Conservation (phyloP, 1,140 invertebrate genomes). For the Hydropsyche tenuis region DNA sequence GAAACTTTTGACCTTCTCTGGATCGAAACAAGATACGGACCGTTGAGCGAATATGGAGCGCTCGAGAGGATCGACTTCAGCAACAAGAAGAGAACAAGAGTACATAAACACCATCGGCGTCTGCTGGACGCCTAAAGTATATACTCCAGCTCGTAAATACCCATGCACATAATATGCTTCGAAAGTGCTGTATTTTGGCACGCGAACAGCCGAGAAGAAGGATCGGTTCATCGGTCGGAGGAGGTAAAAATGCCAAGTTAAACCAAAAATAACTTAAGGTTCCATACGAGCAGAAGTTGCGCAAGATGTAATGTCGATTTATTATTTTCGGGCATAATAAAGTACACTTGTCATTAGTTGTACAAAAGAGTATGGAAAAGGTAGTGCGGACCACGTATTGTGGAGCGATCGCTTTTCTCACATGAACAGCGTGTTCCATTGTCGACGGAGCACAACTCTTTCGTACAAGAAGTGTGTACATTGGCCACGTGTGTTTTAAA, state of each 20-base stretch:
- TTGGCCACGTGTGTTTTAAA: conserved; percentile 27
- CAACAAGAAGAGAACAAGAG: neutral
- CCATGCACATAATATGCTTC: neutral
- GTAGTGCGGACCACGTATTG: conserved; percentile 22
- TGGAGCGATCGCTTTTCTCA: conserved; percentile 10
- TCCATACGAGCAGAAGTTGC: no score
- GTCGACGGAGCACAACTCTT: neutral
- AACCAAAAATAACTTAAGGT: no score
- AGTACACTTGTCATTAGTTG: conserved; percentile 35
- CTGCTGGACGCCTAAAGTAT: neutral
- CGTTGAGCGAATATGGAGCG: no score
- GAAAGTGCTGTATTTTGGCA: neutral
- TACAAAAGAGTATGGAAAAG: conserved; percentile 19
- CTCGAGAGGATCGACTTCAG: no score
- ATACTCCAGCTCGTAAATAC: neutral
- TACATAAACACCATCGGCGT: conserved; percentile 2
- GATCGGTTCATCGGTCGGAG: no score
- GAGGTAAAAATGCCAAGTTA: no score
- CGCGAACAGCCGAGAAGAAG: no score
- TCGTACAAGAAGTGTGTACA: no score
- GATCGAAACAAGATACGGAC: no score
- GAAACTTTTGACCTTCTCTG: no score
- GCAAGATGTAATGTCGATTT: no score
- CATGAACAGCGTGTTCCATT: conserved; percentile 11
- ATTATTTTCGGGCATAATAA: neutral